A percentile compares a stretch with the other conserved stretches of the same genome.
Conservation (phyloP, 64 coral and sea anemone species). For the Pocillopora damicornis region DNA sequence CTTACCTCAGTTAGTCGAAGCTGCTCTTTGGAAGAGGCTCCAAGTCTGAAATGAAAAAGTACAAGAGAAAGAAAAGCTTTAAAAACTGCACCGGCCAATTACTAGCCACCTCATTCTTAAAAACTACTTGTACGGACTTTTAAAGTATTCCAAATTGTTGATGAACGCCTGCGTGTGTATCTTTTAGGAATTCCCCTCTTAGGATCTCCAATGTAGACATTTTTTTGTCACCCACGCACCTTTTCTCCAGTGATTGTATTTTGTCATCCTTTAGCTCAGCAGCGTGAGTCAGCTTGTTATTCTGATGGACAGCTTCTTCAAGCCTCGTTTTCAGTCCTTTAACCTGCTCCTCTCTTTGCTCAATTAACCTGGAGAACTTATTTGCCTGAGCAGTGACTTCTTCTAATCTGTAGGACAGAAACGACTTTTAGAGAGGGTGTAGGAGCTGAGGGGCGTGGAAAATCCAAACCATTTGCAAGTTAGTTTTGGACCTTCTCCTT, state of each 20-base stretch:
- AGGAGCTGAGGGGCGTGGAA: too few relatives aligned
- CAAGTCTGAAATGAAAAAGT: conserved; percentile 43
- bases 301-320: conserved; percentile 80
- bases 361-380: conserved; percentile 59
- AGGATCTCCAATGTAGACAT: too few relatives aligned
- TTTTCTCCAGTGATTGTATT: conserved; percentile 78
- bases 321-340: conserved; percentile 74
- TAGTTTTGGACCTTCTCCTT: too few relatives aligned
- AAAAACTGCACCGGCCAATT: background rate
- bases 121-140: too few relatives aligned
- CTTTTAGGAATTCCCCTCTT: too few relatives aligned
- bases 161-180: too few relatives aligned
- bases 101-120: too few relatives aligned
- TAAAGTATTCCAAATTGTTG: too few relatives aligned
- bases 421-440: too few relatives aligned
- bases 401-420: conserved; percentile 60
- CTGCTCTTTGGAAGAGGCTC: conserved; percentile 63
- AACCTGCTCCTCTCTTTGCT: conserved; percentile 79
- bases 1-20: conserved; percentile 66
- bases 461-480: too few relatives aligned
- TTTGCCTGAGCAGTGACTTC: conserved; percentile 68
- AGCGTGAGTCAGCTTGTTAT: conserved; percentile 68
- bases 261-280: conserved; percentile 82
- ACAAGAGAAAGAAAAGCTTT: background rate
- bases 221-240: conserved; percentile 1